Evolutionary conservation across 2,888 invertebrate genomes (phyloP), one percentile per base, ranked within the genome.

Genomic region (Hipparchia semele): DNA sequence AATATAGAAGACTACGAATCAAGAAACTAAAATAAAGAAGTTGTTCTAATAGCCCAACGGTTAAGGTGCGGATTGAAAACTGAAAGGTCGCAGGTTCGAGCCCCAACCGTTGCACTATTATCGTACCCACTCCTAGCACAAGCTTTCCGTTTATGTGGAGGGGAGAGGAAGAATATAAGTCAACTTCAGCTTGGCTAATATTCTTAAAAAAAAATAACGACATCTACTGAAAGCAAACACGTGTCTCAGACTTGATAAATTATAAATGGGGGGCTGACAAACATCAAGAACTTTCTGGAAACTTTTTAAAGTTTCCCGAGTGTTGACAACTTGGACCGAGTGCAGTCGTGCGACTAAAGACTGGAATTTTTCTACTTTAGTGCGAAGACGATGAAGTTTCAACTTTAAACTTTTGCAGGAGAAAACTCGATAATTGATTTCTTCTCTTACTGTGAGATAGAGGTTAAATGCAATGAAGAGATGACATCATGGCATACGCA

Each of bases 381-480:
- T 39, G 65, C 53, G 53, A 53, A 45, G 54, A 56, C 56, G 67
- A 54, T 56, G 45, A 58, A 67, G 56, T 67, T 67, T 54, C 67
- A 23, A 67, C 56, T 45, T 46, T 2, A 45, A 67, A 67, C 58
- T 67, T 58, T 67, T 23, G 46, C 45, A 67, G 10, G 9, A 67
- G 67, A n/a, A 45, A 67, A 67, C 67, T 67, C 58, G 46, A 56
- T 67, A 67, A 67, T 67, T 46, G 46, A 56, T 67, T 67, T 23
- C 67, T 10, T 67, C 8, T 58, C 46, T 58, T n/a, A 39, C 10
- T 45, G 67, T 12, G 6, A 46, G n/a, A 54, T 56, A 8, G 23
- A 23, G 23, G 51, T 33, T 49, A 1, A 49, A 39, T 49, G 49
- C 5, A 49, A 49, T 49, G 1, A 1, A 53, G 51, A 53, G 49